A percentile compares a stretch with the other conserved stretches of the same genome.
Conservation (phyloP, 2,888 invertebrate genomes). For the Cartodere bifasciata region DNA sequence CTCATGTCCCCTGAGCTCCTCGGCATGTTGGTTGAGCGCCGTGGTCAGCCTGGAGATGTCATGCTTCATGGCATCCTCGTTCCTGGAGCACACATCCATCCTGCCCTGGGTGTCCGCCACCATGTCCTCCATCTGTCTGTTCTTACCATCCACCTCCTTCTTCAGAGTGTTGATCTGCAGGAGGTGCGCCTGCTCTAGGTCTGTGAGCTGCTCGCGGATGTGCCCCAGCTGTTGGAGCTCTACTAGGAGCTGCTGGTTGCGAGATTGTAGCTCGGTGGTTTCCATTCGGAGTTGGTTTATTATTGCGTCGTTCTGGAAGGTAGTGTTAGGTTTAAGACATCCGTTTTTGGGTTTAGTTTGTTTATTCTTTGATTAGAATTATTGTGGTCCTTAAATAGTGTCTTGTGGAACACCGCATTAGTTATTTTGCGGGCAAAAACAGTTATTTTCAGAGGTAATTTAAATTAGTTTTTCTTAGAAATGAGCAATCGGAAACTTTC, state of each 20-base stretch:
- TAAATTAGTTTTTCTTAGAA: too few species aligned
- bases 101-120: too few species aligned
- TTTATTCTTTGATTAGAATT: too few species aligned
- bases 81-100: conserved; percentile 15
- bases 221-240: conserved; percentile 38
- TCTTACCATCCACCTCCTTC: conserved; percentile 40
- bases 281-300: conserved; percentile 29
- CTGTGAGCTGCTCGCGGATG: conserved; percentile 25
- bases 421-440: too few species aligned
- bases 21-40: conserved; percentile 31
- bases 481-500: too few species aligned
- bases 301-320: conserved; percentile 28
- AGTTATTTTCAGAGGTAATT: too few species aligned
- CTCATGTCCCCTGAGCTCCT: conserved; percentile 32
- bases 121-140: conserved; percentile 29
- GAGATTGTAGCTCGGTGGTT: conserved; percentile 28
- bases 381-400: too few species aligned
- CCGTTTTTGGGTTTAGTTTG: too few species aligned
- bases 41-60: conserved; percentile 31
- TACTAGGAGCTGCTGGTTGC: conserved; percentile 31
- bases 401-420: too few species aligned
- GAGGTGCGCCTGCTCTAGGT: conserved; percentile 20
- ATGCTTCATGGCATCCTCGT: conserved; percentile 43
- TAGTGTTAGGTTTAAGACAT: too few species aligned
- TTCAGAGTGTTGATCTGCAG: conserved; percentile 29